phyloP scores from a whole-genome alignment of 2,113 vertebrate genomes.

The Pyxicephalus adspersus region DNA sequence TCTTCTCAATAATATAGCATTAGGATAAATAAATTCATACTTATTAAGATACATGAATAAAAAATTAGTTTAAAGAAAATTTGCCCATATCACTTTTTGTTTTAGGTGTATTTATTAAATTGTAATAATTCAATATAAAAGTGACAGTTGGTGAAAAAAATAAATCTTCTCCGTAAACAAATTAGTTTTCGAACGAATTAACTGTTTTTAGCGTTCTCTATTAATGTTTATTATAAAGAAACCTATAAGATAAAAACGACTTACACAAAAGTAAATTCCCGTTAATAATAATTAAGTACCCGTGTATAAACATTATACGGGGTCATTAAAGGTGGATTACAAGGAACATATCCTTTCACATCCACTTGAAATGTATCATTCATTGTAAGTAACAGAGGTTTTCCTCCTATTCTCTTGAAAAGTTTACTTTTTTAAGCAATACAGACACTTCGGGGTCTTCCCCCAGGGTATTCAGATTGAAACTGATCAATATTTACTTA shows the following conservation, averaged over 20 bases:
- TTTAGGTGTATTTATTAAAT: too few relatives aligned
- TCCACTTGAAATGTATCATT: background rate
- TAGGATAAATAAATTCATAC: too few relatives aligned
- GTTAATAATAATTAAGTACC: background rate
- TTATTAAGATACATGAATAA: too few relatives aligned
- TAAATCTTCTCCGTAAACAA: too few relatives aligned
- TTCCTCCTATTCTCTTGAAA: conserved; percentile 62
- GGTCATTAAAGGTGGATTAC: too few relatives aligned
- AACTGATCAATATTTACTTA: conserved; percentile 88
- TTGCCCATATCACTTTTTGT: too few relatives aligned
- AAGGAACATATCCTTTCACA: background rate
- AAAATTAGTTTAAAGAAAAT: too few relatives aligned
- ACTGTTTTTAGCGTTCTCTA: too few relatives aligned
- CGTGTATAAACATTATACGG: background rate
- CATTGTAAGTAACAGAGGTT: background rate
- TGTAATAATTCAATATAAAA: too few relatives aligned
- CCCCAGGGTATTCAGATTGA: conserved; percentile 84
- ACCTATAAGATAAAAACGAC: background rate
- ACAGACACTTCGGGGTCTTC: conserved; percentile 77
- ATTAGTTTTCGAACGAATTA: too few relatives aligned
- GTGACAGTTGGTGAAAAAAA: too few relatives aligned
- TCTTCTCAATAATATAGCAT: too few relatives aligned
- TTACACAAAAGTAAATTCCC: background rate
- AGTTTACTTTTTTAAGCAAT: conserved; percentile 81
- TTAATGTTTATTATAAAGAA: background rate